Evolutionary conservation across 2,888 invertebrate genomes (phyloP), one percentile per base, ranked within the genome.

Genomic region (Drosophila koepferae): DNA sequence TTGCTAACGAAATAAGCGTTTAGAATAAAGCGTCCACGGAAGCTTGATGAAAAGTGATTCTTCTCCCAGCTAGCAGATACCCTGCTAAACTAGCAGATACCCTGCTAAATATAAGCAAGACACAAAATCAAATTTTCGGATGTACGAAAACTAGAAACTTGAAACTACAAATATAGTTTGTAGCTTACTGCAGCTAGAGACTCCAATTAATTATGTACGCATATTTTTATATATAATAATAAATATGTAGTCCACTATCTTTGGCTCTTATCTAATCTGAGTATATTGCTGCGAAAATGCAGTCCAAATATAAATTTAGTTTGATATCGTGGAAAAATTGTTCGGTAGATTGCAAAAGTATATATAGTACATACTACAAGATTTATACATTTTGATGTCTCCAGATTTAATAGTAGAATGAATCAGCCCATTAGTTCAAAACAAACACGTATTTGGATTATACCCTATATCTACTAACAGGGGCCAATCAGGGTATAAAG

Each of bases 1-100:
- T 51, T 51, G 40, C 28, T 43, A 40, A 10, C 14, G 18, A 38
- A 12, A 40, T 18, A 67, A 69, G n/a, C 46, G 46, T 41, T 54
- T 48, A 54, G 20, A 10, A 41, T 14, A 23, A 41, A n/a, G 9
- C 31, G 16, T n/a, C 20, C 9, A 71, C 62, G 64, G 23, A 65
- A 63, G 16, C 23, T 28, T 16, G 1, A 8, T 4, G n/a, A 4
- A 28, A 9, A 4, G 3, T 8, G 9, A n/a, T 9, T 28, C 3
- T 18, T 1, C 3, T 6, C 18, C 18, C 34, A 4, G 14, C 51
- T 51, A 2, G 14, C 18, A 8, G 3, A 2, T 20, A 36, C 51
- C 36, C 51, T 51, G n/a, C n/a, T n/a, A n/a, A n/a, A n/a, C 51
- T 51, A 2, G 14, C 18, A 8, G 3, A 2, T 20, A 36, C 51